These are phyloP conservation scores for Phrixothrix hirtus DNA, from an alignment of 2,888 invertebrate genomes.

Conservation along the genomic window DNA sequence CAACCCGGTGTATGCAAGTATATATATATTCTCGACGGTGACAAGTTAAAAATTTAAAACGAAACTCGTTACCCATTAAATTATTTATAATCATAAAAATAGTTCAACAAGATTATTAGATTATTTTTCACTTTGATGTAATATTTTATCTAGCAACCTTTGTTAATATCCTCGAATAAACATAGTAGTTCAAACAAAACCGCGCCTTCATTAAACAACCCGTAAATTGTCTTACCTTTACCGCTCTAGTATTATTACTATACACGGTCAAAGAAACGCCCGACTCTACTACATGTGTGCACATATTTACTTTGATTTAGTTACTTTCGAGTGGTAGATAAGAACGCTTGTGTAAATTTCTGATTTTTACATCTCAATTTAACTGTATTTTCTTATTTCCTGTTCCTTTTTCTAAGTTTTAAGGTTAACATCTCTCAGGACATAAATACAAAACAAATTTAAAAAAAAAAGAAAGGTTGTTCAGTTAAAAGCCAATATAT, in stretches of 20 bases:
- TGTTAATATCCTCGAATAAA: no score
- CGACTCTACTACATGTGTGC: constrained; percentile 2
- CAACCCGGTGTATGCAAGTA: no score
- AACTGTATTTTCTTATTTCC: no score
- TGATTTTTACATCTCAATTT: neutral
- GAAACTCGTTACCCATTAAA: no score
- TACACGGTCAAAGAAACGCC: neutral
- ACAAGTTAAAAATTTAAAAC: no score
- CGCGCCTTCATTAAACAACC: neutral
- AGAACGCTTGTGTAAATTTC: neutral
- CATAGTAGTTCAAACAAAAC: neutral
- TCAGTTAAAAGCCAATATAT: constrained; percentile 12
- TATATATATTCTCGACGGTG: no score
- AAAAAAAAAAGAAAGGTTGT: constrained; percentile 6
- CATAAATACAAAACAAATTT: constrained; percentile 6
- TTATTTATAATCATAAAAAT: no score
- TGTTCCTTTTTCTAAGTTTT: no score
- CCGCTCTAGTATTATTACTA: neutral
- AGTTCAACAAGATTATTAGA: no score
- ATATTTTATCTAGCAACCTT: no score
- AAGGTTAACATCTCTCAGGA: no score
- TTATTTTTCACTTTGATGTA: no score
- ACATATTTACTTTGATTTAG: neutral
- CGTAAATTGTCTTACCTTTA: neutral
- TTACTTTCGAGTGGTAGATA: neutral